Percentiles rank a stretch among this genome's conserved stretches.
These are phyloP conservation scores for Uloborus diversus DNA, from an alignment of 1,140 invertebrate genomes.

Conservation along the genomic window DNA sequence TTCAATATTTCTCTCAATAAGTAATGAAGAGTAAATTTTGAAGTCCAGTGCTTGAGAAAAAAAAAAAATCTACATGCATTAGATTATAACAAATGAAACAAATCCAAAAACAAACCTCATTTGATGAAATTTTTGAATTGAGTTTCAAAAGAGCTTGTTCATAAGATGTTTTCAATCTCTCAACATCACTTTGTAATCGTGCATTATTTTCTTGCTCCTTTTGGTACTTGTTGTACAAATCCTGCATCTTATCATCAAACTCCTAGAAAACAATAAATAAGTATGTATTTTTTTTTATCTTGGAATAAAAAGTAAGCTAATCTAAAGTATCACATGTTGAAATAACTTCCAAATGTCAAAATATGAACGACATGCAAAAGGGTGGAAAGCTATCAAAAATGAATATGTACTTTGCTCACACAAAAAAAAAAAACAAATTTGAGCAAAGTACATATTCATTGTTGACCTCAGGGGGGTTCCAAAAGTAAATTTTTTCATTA, in stretches of 20 bases:
- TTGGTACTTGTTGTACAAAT: conserved; percentile 70
- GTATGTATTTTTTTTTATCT: too few species aligned
- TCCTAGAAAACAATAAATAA: conserved; percentile 61
- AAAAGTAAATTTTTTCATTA: too few species aligned
- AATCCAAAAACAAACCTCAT: conserved; percentile 17
- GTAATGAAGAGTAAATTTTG: too few species aligned
- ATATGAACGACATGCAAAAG: too few species aligned
- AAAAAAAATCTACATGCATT: too few species aligned
- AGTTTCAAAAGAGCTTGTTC: conserved; percentile 69
- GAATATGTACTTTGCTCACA: not conserved
- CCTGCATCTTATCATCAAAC: conserved; percentile 69
- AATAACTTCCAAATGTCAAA: too few species aligned
- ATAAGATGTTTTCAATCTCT: conserved; percentile 70
- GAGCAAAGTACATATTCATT: not conserved
- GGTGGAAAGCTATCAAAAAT: not conserved
- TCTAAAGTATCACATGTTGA: too few species aligned
- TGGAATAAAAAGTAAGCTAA: too few species aligned
- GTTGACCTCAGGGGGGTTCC: too few species aligned
- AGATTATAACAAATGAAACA: too few species aligned
- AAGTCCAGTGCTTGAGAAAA: too few species aligned
- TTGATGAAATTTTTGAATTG: conserved; percentile 62
- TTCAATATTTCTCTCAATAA: too few species aligned
- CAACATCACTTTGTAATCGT: conserved; percentile 71
- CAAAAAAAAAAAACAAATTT: not conserved
- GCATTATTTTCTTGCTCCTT: conserved; percentile 71